Evolutionary conservation across 2,797 vertebrate species (phyloP), one percentile per base, ranked within the genome.

Genomic region (Rhinichthys osculus): DNA sequence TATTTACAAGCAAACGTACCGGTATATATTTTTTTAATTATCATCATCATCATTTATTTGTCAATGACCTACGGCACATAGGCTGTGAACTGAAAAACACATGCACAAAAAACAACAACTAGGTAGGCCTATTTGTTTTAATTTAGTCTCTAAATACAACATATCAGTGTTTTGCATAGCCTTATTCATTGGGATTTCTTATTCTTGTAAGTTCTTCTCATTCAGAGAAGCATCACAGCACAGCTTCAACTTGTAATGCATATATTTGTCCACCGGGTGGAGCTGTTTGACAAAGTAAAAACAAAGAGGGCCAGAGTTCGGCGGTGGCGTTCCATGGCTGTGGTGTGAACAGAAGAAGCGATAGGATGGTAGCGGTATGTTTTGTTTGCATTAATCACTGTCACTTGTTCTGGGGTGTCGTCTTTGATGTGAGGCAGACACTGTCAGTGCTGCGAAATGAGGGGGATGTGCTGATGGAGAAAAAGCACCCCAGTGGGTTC

Each of bases 351-450:
- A 89, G 90, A 89, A 90, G 92, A 91, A 92, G 91, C 82, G 90
- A 92, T 93, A 91, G 90, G 92, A 89, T 87, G 90, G 88, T 90
- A 92, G 93, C 70, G 88, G 90, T 85, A 88, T 92, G 91, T 93
- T 93, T 93, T 92, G 80, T 90, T 91, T 93, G 86, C 95, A 95
- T 95, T 95, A 89, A 93, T 95, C 95, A 94, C 76, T 93, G 96
- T 94, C 95, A 94, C 93, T 47, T 93, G 88, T 90, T 88, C 83
- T 79, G 78, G 87, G 85, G 91, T 89, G 84, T 92, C 88, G 88
- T 88, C 95, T 96, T 95, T 95, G 95, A 95, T 96, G 95, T 94
- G 92, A 93, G 93, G 88, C 93, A 95, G 93, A 93, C 94, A 92
- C 93, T 90, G 91, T 84, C 88, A 90, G 91, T 92, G 94, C 86